Evolutionary conservation across 1,140 invertebrate genomes (phyloP).

Genomic region (Araneus ventricosus): DNA sequence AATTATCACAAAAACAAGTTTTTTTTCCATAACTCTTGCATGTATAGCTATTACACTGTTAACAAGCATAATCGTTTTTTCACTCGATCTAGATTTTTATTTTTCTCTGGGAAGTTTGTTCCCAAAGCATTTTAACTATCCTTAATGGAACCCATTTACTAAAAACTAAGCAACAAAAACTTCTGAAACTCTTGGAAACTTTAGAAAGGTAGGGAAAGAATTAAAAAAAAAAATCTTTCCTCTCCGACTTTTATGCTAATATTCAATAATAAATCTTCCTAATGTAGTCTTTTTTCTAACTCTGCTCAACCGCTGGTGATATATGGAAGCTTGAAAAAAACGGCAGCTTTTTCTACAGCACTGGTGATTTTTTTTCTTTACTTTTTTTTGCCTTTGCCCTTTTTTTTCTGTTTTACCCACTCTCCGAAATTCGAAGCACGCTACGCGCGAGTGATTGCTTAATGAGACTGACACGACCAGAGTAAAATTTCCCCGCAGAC

Average conservation of each 20-base stretch:
- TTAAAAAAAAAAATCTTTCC: background rate
- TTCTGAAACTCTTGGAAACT: constrained; percentile 26
- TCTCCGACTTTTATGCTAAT: constrained; percentile 61
- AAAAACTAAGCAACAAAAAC: constrained; percentile 32
- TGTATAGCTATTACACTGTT: background rate
- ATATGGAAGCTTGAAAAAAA: constrained; percentile 22
- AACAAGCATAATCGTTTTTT: constrained; percentile 1
- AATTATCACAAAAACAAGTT: no score
- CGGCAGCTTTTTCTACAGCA: background rate
- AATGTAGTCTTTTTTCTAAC: constrained; percentile 11
- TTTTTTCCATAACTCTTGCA: no score
- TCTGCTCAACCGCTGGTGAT: background rate
- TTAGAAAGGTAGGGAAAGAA: background rate
- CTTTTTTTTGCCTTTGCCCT: background rate
- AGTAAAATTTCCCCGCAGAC: constrained; percentile 62
- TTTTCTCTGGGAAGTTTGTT: background rate
- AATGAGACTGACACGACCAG: constrained; percentile 61
- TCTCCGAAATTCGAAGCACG: constrained; percentile 47
- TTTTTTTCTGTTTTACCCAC: constrained; percentile 21
- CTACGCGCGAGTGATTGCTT: constrained; percentile 57
- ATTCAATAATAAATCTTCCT: constrained; percentile 61
- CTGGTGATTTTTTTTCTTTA: constrained; percentile 32
- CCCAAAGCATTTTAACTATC: background rate
- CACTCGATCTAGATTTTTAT: background rate
- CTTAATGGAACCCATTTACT: constrained; percentile 26